Base-by-base conservation (phyloP, 2,888 invertebrate species). In the Acronicta alni region DNA sequence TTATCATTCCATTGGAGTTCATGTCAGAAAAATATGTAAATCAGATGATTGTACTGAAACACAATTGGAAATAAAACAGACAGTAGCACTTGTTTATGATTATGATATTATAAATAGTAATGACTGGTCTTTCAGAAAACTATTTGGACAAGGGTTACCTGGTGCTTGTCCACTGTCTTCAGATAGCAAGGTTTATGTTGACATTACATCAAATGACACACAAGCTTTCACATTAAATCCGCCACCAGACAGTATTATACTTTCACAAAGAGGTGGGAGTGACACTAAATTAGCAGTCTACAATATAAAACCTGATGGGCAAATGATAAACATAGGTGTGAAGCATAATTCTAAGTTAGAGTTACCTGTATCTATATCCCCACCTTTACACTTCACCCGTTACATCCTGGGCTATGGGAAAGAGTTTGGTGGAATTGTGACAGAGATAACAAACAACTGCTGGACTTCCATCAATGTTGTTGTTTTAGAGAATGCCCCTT, bases 401-500 rank as follows among this genome's bases (percentile, higher is more conserved):
- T 97, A 97, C 84, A 95, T 98, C n/a, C 94, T 97, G 16, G 99
- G 98, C 3, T 98, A 97, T 92, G 99, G 99, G 0, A 97, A 98
- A 90, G 98, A 98, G 87, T 96, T 96, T 81, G 99, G 99, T 12
- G 98, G 98, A 48, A 96, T 99, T 76, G 97, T 97, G 0, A 97
- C 97, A 18, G 97, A 97, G 87, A 92, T 99, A 48, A 96, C 96
- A 59, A 99, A 99, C 83, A 97, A 96, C 73, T 96, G 97, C 78
- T 97, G 96, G 96, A 95, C 95, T 55, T 83, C 95, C 0, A 91
- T 99, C 54, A 96, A 97, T 77, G 95, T 98, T 38, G 95, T 98
- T 49, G 95, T 99, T 59, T 95, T 99, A 85, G 99, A 99, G 92
- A 97, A 98, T 87, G 96, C 99, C 73, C 98, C 98, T 0, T 98